Conservation (phyloP, 2,113 vertebrate species). For the human (Homo sapiens) region DNA sequence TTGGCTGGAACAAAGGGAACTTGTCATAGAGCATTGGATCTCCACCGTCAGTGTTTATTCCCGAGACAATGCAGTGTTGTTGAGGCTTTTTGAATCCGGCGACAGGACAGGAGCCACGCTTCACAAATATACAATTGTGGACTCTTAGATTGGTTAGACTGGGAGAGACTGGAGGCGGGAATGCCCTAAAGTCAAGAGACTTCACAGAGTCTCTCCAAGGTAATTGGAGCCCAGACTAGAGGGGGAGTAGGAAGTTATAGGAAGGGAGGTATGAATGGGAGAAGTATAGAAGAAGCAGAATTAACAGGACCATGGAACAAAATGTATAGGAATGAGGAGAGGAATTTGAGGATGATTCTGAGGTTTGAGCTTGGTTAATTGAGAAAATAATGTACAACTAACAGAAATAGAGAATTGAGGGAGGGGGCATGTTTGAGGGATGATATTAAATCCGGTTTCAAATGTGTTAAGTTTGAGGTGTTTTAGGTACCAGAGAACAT, state of each 20-base stretch:
- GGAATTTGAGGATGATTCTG: background rate
- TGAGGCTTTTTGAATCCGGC: background rate
- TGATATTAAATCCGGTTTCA: background rate
- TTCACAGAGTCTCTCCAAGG: background rate
- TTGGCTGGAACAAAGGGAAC: background rate
- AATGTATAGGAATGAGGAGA: background rate
- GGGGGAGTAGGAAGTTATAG: too few relatives aligned
- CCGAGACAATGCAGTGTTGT: background rate
- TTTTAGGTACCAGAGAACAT: background rate
- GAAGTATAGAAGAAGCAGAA: background rate
- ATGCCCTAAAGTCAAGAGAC: background rate
- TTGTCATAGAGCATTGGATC: background rate
- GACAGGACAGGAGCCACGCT: background rate
- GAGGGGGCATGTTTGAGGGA: background rate
- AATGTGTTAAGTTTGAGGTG: background rate
- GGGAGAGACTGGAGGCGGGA: background rate
- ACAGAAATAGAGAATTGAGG: background rate
- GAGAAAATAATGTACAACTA: background rate
- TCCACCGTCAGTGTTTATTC: constrained; percentile 25
- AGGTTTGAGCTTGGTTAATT: background rate
- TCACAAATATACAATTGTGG: background rate
- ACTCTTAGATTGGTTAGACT: background rate
- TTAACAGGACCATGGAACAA: background rate
- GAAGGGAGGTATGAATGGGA: background rate
- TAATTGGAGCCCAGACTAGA: background rate